A percentile compares a stretch with the other conserved stretches of the same genome.
These are phyloP conservation scores for Acrocephalus kingi DNA, from an alignment of 2,113 vertebrate species.

Conservation along the genomic window DNA sequence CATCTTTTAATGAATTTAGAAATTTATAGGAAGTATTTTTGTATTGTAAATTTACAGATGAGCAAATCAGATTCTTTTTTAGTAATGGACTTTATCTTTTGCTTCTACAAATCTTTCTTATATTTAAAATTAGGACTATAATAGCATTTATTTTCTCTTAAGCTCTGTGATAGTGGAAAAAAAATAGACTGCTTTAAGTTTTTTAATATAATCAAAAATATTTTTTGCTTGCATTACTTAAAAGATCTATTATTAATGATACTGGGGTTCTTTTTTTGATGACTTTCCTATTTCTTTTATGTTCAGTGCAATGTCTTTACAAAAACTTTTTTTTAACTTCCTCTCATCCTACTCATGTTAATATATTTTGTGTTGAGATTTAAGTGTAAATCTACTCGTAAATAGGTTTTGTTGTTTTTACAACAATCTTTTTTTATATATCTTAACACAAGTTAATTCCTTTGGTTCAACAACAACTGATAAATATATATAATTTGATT, in stretches of 20 bases:
- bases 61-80: not conserved
- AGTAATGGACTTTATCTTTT: not conserved
- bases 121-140: not conserved
- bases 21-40: not conserved
- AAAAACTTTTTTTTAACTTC: not conserved
- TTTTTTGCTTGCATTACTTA: not conserved
- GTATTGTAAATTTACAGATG: not conserved
- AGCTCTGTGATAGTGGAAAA: not conserved
- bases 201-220: not conserved
- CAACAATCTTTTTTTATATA: not conserved
- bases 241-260: not conserved
- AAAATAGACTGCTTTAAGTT: not conserved
- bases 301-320: not conserved
- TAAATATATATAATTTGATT: not conserved
- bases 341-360: not conserved
- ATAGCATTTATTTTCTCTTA: not conserved
- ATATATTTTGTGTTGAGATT: not conserved
- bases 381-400: not conserved
- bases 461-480: not conserved
- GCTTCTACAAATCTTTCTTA: not conserved
- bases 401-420: not conserved
- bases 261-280: not conserved
- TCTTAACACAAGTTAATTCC: not conserved
- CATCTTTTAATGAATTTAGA: not conserved
- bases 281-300: not conserved